Evolutionary conservation across 2,797 vertebrate genomes (phyloP), one percentile per base, ranked within the genome.

Genomic region (Rhinella marina): DNA sequence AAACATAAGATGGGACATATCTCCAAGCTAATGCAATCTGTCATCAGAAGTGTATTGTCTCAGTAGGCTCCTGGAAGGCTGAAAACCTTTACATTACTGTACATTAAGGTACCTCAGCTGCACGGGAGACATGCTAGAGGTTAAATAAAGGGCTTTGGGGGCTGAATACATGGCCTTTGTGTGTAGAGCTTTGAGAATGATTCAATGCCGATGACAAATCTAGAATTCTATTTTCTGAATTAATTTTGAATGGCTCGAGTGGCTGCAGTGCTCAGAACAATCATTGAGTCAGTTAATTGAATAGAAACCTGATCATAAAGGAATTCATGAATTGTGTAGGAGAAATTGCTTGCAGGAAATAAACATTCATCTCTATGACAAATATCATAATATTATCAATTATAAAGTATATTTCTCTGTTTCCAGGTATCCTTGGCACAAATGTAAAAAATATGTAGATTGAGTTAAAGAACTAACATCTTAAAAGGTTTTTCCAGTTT

Each of bases 31-130:
- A 86, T 81, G n/a, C 54, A 62, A 81, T 62, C 66, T 73, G 85
- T 81, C 78, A 61, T 81, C 16, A 59, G 66, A 81, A 81, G 52
- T 29, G 21, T 81, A 81, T 81, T 82, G 79, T 87, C 70, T 86
- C 79, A 50, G 41, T 48, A 27, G 86, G 86, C 29, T 87, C 70
- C 86, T 81, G 70, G n/a, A 76, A 82, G 79, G 32, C 70, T 76
- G 80, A 81, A 76, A 87, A 82, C 29, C 79, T 82, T 75, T 75
- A 81, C 56, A 81, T 54, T 87, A 81, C 52, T 72, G 25, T 57
- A 62, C 68, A 82, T 82, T 75, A 62, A 87, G 59, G 68, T 27
- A 19, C 19, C 29, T 72, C 25, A 19, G 77, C 80, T 72, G 25
- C 75, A 50, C 12, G 56, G 56, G 29, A 25, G 56, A 82, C 82